Percentiles rank a stretch among this genome's conserved stretches.
Conservation (phyloP, 2,888 invertebrate genomes). For the Andrena minutula region DNA sequence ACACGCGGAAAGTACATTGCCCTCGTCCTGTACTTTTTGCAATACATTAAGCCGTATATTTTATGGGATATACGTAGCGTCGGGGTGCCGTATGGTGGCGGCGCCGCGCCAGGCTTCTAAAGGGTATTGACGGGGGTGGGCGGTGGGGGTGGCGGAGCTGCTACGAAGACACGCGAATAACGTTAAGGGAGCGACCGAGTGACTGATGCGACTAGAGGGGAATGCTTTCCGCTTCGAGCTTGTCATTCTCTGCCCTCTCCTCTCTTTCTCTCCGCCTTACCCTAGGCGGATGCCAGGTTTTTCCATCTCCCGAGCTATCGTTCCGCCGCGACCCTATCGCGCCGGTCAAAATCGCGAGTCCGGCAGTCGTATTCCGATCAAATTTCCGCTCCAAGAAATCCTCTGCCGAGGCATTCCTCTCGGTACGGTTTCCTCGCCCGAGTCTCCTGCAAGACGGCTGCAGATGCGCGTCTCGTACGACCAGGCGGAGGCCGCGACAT, state of each 20-base stretch:
- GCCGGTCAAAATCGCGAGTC: constrained; percentile 1
- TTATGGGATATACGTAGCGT: constrained; percentile 71
- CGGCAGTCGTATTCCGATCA: constrained; percentile 57
- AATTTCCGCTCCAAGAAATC: constrained; percentile 68
- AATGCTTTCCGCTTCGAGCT: constrained; percentile 40
- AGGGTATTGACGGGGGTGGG: constrained; percentile 51
- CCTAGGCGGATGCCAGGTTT: background rate
- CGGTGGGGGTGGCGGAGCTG: constrained; percentile 29
- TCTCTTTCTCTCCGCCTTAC: constrained; percentile 8
- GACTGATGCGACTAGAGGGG: constrained; percentile 67
- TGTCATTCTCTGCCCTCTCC: constrained; percentile 20
- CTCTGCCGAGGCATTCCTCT: constrained; percentile 53
- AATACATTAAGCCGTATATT: constrained; percentile 78
- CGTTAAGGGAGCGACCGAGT: constrained; percentile 66
- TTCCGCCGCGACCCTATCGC: background rate
- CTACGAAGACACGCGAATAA: constrained; percentile 76
- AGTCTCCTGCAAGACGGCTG: constrained; percentile 34
- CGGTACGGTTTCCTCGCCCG: constrained; percentile 62
- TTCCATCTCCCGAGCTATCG: background rate
- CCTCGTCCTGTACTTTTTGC: constrained; percentile 73
- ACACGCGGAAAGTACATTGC: constrained; percentile 62
- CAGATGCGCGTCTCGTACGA: background rate
- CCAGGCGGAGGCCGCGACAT: constrained; percentile 28
- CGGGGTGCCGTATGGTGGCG: constrained; percentile 38
- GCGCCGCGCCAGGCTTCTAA: constrained; percentile 13